A percentile compares a stretch with the other conserved stretches of the same genome.
These are phyloP conservation scores for Pungitius pungitius DNA, from an alignment of 2,113 vertebrate species.

Conservation along the genomic window DNA sequence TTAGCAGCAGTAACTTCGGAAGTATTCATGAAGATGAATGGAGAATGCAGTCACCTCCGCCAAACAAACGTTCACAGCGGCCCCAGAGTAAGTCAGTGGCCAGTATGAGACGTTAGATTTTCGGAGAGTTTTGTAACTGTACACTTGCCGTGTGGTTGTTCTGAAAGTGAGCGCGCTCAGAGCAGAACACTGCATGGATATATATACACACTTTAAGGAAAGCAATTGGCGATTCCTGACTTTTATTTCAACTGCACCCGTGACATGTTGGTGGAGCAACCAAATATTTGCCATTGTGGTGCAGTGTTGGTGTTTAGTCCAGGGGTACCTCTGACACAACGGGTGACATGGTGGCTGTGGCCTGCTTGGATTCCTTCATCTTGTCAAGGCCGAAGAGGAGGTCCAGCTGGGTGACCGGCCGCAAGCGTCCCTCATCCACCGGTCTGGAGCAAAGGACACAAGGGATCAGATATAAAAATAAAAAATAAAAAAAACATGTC, in stretches of 20 bases:
- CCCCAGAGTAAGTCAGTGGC: not conserved
- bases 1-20: not conserved
- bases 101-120: not conserved
- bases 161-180: conserved; percentile 32
- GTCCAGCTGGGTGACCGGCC: conserved; percentile 83
- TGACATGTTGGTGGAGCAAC: not conserved
- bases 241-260: conserved; percentile 20
- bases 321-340: conserved; percentile 68
- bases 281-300: not conserved
- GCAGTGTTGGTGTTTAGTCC: conserved; percentile 64
- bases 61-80: not conserved
- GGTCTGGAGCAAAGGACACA: conserved; percentile 56
- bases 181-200: conserved; percentile 18
- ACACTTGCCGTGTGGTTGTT: conserved; percentile 1
- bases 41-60: not conserved
- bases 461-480: conserved; percentile 31
- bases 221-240: not conserved
- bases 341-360: conserved; percentile 53
- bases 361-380: conserved; percentile 82
- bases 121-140: not conserved
- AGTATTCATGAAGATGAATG: not conserved
- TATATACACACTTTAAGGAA: conserved; percentile 19
- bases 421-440: conserved; percentile 69
- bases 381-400: conserved; percentile 84
- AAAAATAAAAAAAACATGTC: too few species aligned